Evolutionary conservation across 2,797 vertebrate species (phyloP).

Genomic region (Dicrostonyx torquatus): DNA sequence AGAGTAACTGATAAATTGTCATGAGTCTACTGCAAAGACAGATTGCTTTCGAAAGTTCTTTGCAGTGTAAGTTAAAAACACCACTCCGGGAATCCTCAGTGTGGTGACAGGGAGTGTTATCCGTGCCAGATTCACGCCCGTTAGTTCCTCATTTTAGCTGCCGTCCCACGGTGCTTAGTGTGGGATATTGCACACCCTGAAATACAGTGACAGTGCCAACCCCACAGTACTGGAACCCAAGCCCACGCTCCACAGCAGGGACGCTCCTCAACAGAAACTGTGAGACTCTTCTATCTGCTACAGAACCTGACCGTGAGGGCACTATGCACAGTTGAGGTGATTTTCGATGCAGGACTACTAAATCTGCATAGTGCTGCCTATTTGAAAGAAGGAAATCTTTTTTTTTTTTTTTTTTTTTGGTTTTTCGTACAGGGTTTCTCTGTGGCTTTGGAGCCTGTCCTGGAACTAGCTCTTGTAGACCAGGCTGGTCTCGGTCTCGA

Average conservation of each 20-base stretch:
- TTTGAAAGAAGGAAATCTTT: not conserved
- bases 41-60: constrained; percentile 34
- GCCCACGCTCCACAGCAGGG: not conserved
- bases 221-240: not conserved
- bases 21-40: not conserved
- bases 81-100: not conserved
- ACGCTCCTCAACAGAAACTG: not conserved
- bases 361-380: not conserved
- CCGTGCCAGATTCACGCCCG: not conserved
- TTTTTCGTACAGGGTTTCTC: too few species aligned
- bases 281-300: not conserved
- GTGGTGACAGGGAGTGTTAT: not conserved
- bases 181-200: not conserved
- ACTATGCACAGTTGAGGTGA: not conserved
- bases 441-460: too few species aligned
- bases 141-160: constrained; percentile 33
- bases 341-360: not conserved
- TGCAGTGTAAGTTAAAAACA: not conserved
- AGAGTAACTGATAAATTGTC: not conserved
- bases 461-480: too few species aligned
- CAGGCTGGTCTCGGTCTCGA: too few species aligned
- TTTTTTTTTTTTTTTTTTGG: too few species aligned
- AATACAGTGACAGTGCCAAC: not conserved
- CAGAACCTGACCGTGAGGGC: not conserved
- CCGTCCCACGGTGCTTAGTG: not conserved